Conservation (phyloP, 1,140 invertebrate species). For the Bombus impatiens region DNA sequence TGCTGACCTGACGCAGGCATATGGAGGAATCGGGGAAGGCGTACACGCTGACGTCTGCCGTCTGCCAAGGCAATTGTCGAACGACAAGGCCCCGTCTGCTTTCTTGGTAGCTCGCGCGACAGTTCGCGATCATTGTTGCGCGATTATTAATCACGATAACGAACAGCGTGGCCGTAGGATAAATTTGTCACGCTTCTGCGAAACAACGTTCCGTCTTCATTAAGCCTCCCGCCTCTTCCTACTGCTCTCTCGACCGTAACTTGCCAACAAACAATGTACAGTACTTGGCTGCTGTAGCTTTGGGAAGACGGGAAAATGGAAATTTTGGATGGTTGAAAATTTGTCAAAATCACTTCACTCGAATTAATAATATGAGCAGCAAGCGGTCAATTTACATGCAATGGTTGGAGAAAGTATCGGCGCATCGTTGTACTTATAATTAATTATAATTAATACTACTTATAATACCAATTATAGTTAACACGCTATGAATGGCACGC, state of each 20-base stretch:
- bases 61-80: constrained; percentile 60
- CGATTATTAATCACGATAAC: constrained; percentile 62
- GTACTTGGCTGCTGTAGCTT: neutral
- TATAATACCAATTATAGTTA: too few species aligned
- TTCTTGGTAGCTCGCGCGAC: constrained; percentile 35
- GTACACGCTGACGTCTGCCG: constrained; percentile 25
- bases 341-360: neutral
- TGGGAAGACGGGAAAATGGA: too few species aligned
- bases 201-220: constrained; percentile 45
- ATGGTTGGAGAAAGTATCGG: too few species aligned
- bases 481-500: too few species aligned
- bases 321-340: neutral
- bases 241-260: neutral
- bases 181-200: constrained; percentile 38
- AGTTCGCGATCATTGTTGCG: constrained; percentile 9
- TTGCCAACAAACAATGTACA: neutral
- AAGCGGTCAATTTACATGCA: too few species aligned
- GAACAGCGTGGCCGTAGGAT: constrained; percentile 21
- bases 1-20: constrained; percentile 18
- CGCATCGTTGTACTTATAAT: too few species aligned
- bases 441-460: too few species aligned
- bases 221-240: neutral
- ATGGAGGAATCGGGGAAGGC: constrained; percentile 15
- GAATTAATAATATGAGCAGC: neutral
- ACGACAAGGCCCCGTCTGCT: constrained; percentile 16